A percentile compares a stretch with the other conserved stretches of the same genome.
phyloP scores from a whole-genome alignment of 2,888 invertebrate species.

The Drosophila nigricruria region DNA sequence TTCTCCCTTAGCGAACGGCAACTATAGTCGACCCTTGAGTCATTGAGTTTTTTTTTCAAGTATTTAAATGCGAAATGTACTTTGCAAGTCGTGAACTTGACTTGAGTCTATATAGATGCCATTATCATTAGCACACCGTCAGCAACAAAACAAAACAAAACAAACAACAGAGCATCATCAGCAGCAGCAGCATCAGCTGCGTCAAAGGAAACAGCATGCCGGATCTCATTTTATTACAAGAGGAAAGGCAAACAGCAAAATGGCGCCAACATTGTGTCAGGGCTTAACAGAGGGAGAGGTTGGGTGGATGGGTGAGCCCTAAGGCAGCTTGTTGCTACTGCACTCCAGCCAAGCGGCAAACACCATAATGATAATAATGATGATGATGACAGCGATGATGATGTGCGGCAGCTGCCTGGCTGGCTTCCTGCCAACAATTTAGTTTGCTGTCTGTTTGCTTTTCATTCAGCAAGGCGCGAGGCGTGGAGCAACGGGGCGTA shows the following conservation, averaged over 20 bases:
- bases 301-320: too few species aligned
- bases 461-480: slow-evolving; percentile 21
- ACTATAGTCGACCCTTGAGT: slow-evolving; percentile 22
- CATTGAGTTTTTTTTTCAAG: slow-evolving; percentile 62
- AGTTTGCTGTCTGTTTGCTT: slow-evolving; percentile 59
- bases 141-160: slow-evolving; percentile 10
- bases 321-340: slow-evolving; percentile 70
- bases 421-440: slow-evolving; percentile 78
- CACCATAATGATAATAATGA: slow-evolving; percentile 25
- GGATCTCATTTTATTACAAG: slow-evolving; percentile 80
- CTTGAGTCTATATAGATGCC: slow-evolving; percentile 39
- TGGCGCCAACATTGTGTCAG: slow-evolving; percentile 77
- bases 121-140: slow-evolving; percentile 69
- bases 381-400: slow-evolving; percentile 6
- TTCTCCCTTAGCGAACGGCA: slow-evolving; percentile 5
- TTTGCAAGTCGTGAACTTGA: slow-evolving; percentile 28
- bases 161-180: slow-evolving; percentile 7
- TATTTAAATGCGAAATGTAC: slow-evolving; percentile 67
- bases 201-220: slow-evolving; percentile 63
- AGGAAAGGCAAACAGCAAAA: slow-evolving; percentile 82
- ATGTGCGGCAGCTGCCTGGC: slow-evolving; percentile 48
- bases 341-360: slow-evolving; percentile 63
- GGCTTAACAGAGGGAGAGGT: slow-evolving; percentile 3
- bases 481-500: slow-evolving; percentile 53
- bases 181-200: slow-evolving; percentile 25